Evolutionary conservation across 2,888 invertebrate species (phyloP), one percentile per base, ranked within the genome.

Genomic region (Siphlonurus alternatus): DNA sequence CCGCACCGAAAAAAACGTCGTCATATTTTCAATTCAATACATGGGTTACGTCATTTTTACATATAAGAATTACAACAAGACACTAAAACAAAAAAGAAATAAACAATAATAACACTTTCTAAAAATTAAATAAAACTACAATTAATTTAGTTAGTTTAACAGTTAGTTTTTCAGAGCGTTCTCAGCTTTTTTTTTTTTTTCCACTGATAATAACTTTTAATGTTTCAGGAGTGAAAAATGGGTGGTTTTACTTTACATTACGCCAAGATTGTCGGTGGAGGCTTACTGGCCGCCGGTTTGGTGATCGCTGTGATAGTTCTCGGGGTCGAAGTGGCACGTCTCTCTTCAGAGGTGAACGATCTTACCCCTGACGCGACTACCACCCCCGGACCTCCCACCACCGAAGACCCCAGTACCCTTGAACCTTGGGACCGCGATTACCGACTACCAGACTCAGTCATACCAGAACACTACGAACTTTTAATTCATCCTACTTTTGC

Each of bases 391-490:
- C 7, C 56, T 15, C 18, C 65, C 51, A 56, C 65, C 5, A 63
- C 62, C 15, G 38, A 20, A 19, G 53, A 51, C n/a, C 22, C 62
- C 20, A 10, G 20, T 10, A 63, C 38, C 53, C 53, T n/a, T 19
- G 25, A 59, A 20, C 63, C 7, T 53, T 61, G 20, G 18, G 69
- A 71, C 67, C 67, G 69, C 53, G 73, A 77, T 64, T 77, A 79
- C 66, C 75, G 83, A 5, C 73, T 91, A 15, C 84, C 87, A 1
- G 75, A 74, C 51, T 72, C 79, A 54, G 75, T 87, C 0, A 71
- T 76, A 25, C 90, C 91, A 0, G 70, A 73, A 20, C 79, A 83
- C 66, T 92, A 92, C 72, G 82, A 86, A 69, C 75, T 92, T 2
- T 78, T 76, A 62, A 74, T 91, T 38, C 76, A 81, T 71, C 90